Evolutionary conservation across 2,113 vertebrate genomes (phyloP).

Genomic region (Sturnus vulgaris): DNA sequence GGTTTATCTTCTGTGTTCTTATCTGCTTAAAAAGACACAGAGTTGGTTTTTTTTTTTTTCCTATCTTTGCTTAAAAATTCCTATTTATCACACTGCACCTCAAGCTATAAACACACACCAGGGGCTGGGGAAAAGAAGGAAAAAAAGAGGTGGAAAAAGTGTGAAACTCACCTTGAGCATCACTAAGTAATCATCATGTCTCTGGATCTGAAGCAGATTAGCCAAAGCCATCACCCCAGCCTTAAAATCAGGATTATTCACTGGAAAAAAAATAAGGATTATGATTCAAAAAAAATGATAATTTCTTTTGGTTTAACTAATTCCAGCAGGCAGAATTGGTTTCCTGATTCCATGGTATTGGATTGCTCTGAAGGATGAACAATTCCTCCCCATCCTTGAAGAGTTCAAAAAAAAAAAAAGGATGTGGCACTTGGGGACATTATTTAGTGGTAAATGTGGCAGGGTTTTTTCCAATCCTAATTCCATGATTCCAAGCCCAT

Average conservation of each 20-base stretch:
- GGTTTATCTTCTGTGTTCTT: background rate
- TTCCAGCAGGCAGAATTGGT: background rate
- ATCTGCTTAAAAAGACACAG: background rate
- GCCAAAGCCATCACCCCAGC: constrained; percentile 92
- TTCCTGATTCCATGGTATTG: background rate
- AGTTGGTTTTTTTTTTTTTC: background rate
- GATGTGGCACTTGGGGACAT: background rate
- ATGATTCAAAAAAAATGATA: accelerated
- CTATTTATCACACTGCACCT: background rate
- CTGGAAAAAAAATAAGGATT: constrained; percentile 52
- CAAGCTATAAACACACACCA: background rate
- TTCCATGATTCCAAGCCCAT: background rate
- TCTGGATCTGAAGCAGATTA: constrained; percentile 93
- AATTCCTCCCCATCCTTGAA: background rate
- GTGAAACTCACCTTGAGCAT: constrained; percentile 90
- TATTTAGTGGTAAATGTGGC: background rate
- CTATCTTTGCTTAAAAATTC: background rate
- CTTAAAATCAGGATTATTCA: constrained; percentile 93
- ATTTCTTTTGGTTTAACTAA: background rate
- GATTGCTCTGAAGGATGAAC: background rate
- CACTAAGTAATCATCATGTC: constrained; percentile 94
- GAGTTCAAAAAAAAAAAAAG: background rate
- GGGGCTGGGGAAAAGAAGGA: background rate
- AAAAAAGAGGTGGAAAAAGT: background rate
- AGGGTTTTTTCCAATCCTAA: background rate